Evolutionary conservation across 2,113 vertebrate genomes (phyloP).

Genomic region (Strix uralensis): DNA sequence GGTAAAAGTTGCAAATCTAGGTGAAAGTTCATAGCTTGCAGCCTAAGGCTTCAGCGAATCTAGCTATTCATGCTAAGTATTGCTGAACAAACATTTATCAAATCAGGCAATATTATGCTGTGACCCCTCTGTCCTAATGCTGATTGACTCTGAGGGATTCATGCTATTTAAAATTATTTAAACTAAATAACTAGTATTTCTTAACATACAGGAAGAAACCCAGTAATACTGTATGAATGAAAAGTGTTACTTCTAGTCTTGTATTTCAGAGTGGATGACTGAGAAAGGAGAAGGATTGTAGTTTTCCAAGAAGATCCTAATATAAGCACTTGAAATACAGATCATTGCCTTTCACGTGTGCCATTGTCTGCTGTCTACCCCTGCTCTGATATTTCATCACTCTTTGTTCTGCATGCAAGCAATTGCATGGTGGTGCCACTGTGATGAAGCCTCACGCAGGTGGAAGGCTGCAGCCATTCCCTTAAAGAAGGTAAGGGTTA

Average conservation of each 20-base stretch:
- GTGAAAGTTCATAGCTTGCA: too few species aligned
- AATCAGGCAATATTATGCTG: too few species aligned
- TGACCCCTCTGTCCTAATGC: too few species aligned
- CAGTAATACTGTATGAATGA: neutral
- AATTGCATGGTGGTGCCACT: neutral
- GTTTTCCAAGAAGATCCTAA: neutral
- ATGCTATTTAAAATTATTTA: too few species aligned
- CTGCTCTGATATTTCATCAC: neutral
- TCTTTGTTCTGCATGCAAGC: neutral
- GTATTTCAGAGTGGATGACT: neutral
- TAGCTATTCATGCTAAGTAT: too few species aligned
- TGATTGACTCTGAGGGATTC: too few species aligned
- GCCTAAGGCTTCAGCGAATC: too few species aligned
- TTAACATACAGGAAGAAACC: neutral
- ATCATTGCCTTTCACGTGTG: neutral
- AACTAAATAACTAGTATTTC: too few species aligned
- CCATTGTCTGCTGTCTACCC: neutral
- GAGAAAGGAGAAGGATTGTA: neutral
- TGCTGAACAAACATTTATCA: too few species aligned
- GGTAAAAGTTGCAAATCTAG: too few species aligned
- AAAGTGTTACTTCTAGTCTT: neutral
- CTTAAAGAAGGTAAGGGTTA: neutral
- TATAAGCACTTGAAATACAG: neutral
- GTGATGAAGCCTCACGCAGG: neutral
- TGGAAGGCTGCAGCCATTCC: neutral